Conservation (phyloP, 2,113 vertebrate species). For the Condylura cristata region DNA sequence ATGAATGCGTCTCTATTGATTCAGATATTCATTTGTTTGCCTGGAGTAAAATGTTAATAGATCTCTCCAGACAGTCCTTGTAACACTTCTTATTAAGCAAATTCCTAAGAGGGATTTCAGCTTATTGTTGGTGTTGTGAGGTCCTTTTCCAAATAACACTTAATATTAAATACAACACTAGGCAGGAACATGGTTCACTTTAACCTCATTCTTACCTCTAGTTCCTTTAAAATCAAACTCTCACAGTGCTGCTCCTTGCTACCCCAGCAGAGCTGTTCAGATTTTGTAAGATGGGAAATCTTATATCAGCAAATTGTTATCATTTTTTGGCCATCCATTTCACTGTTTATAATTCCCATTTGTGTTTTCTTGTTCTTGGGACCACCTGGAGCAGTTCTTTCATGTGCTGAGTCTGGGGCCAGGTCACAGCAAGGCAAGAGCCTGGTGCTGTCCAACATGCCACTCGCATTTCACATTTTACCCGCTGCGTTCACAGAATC, state of each 20-base stretch:
- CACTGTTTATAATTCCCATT: background rate
- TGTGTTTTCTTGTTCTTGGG: slow-evolving; percentile 35
- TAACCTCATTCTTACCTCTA: background rate
- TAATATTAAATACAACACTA: background rate
- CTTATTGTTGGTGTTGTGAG: background rate
- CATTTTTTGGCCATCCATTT: background rate
- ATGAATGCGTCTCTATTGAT: background rate
- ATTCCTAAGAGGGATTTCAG: background rate
- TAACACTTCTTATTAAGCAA: background rate
- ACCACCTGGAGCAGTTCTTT: background rate
- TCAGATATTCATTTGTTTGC: background rate
- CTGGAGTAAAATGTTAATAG: no score
- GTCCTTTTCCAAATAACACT: background rate
- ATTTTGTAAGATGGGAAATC: slow-evolving; percentile 14
- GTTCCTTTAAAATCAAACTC: background rate
- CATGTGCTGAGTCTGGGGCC: background rate
- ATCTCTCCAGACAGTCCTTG: background rate
- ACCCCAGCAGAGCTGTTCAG: background rate
- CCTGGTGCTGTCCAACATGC: fast-evolving
- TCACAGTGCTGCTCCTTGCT: background rate
- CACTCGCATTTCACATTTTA: background rate
- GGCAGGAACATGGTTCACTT: background rate
- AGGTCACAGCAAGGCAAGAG: fast-evolving
- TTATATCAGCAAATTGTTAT: background rate
- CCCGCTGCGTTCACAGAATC: fast-evolving